These are phyloP conservation scores for Otolemur crassicaudatus DNA, from an alignment of 2,797 vertebrate genomes.

Conservation along the genomic window DNA sequence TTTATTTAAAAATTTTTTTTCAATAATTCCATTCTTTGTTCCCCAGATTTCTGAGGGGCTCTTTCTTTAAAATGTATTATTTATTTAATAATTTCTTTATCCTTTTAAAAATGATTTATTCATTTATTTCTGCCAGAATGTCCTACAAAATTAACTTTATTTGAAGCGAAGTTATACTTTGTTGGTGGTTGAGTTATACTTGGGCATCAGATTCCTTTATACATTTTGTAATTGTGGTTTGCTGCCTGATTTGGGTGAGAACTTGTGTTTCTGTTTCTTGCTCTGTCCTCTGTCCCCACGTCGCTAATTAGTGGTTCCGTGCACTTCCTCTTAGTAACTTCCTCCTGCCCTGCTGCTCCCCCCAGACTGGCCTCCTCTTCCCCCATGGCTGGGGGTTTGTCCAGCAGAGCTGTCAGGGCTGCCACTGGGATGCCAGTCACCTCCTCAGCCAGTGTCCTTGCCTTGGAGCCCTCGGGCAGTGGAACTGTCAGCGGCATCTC, in stretches of 20 bases:
- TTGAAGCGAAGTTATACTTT: not conserved
- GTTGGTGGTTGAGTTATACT: not conserved
- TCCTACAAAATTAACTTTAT: not conserved
- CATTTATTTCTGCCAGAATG: not conserved
- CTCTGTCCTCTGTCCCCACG: not conserved
- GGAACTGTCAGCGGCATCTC: rapidly evolving
- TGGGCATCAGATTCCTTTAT: not conserved
- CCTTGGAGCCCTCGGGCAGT: no score
- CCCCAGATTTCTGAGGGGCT: not conserved
- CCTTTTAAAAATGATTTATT: not conserved
- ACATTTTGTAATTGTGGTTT: no score
- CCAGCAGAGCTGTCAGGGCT: not conserved
- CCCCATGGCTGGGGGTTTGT: no score
- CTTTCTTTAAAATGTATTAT: not conserved
- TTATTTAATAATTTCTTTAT: not conserved
- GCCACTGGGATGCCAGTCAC: rapidly evolving
- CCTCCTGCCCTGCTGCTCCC: rapidly evolving
- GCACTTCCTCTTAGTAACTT: not conserved
- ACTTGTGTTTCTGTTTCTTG: not conserved
- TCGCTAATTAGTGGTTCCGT: not conserved
- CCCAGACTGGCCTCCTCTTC: not conserved
- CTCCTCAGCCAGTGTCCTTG: not conserved
- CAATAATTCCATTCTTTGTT: not conserved
- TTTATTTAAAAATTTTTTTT: not conserved
- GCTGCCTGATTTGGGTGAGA: no score